phyloP scores from a whole-genome alignment of 2,113 vertebrate genomes.

The Hypanus sabinus region DNA sequence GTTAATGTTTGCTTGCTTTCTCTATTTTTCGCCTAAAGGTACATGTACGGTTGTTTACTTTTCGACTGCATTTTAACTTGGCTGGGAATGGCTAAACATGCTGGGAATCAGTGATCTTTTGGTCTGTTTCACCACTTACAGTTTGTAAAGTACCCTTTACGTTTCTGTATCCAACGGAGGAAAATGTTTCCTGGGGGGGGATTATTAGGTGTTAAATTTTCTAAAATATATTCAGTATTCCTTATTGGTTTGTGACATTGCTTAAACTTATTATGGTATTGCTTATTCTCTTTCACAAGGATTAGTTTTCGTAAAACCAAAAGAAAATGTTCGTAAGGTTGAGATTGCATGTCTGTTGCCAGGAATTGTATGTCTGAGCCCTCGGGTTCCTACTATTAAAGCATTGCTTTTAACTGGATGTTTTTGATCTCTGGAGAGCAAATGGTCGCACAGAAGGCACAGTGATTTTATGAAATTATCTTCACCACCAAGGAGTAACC shows the following conservation, averaged over 20 bases:
- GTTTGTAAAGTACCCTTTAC: not conserved
- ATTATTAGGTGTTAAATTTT: not conserved
- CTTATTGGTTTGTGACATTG: not conserved
- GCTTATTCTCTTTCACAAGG: not conserved
- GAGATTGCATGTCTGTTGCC: constrained; percentile 24
- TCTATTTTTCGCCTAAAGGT: not conserved
- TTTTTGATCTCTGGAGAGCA: constrained; percentile 28
- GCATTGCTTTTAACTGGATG: not conserved
- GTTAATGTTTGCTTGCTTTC: not conserved
- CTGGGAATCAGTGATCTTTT: not conserved
- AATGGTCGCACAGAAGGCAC: constrained; percentile 35
- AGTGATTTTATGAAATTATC: constrained; percentile 48
- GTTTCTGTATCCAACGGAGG: not conserved
- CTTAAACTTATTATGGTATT: not conserved
- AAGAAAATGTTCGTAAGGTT: constrained; percentile 26
- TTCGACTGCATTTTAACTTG: not conserved
- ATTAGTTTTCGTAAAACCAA: not conserved
- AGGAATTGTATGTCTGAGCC: constrained; percentile 20
- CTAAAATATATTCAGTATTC: not conserved
- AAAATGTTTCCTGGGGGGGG: not conserved
- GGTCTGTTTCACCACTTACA: not conserved
- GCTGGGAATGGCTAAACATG: not conserved
- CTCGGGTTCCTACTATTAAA: constrained; percentile 1
- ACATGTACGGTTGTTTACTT: not conserved
- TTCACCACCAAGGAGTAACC: constrained; percentile 51